Percentiles rank a stretch among this genome's conserved stretches.
These are phyloP conservation scores for Pseudorhiza aurosa DNA, from an alignment of 30 jellyfish, hydroid and myxozoan genomes.

Conservation along the genomic window DNA sequence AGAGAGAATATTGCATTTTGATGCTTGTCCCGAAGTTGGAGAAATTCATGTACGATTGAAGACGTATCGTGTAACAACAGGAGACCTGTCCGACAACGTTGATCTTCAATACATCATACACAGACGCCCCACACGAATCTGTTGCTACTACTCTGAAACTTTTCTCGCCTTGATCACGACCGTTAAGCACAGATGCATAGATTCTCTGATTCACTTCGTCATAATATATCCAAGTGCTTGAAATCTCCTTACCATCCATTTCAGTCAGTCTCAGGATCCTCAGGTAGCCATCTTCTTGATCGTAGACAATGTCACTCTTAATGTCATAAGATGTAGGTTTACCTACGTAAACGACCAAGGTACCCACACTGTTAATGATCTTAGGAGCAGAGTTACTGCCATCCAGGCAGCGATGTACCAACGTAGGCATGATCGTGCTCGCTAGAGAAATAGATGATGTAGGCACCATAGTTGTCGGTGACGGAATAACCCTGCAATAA, in stretches of 20 bases:
- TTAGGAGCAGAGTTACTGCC: constrained; percentile 42
- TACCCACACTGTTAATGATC: constrained; percentile 60
- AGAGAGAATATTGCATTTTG: constrained; percentile 17
- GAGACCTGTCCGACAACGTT: constrained; percentile 48
- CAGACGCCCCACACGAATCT: constrained; percentile 73
- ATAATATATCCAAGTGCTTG: constrained; percentile 47
- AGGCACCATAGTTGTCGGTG: background rate
- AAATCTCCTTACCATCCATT: background rate
- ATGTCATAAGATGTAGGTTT: constrained; percentile 24
- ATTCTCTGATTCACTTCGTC: constrained; percentile 10
- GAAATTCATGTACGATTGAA: background rate
- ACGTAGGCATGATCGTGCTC: constrained; percentile 26
- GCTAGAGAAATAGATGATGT: background rate
- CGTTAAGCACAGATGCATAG: constrained; percentile 19
- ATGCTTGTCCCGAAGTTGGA: background rate
- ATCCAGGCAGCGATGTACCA: constrained; percentile 12
- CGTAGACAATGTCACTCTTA: constrained; percentile 48
- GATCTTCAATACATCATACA: constrained; percentile 40
- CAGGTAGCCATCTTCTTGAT: constrained; percentile 60
- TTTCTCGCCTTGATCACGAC: background rate
- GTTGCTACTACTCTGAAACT: constrained; percentile 33
- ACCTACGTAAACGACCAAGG: constrained; percentile 26
- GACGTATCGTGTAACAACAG: constrained; percentile 47
- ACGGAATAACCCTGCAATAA: constrained; percentile 1
- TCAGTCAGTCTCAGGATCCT: constrained; percentile 15